phyloP scores from a whole-genome alignment of 2,888 invertebrate species.

The Pilophorus perplexus region DNA sequence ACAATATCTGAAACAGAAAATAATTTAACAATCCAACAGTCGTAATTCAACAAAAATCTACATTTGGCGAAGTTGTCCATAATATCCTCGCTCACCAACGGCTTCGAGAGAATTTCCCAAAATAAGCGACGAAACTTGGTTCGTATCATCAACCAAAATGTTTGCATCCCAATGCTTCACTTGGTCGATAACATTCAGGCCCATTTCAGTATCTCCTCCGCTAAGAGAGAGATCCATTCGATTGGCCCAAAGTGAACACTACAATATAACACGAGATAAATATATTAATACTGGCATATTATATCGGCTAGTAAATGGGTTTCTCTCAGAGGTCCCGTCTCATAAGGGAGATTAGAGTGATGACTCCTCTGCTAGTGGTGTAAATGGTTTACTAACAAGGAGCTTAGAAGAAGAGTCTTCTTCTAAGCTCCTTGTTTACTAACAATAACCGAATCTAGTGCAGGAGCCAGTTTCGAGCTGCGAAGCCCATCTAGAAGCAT shows the following conservation, averaged over 20 bases:
- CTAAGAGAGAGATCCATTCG: slow-evolving; percentile 88
- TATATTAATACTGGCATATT: background rate
- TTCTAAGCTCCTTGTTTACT: no score
- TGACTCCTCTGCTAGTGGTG: no score
- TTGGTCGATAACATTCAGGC: slow-evolving; percentile 58
- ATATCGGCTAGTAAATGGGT: no score
- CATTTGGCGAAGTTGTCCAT: background rate
- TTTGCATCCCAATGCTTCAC: slow-evolving; percentile 58
- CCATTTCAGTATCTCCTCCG: slow-evolving; percentile 63
- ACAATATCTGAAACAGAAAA: slow-evolving; percentile 64
- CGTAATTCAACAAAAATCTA: background rate
- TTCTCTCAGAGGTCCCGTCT: no score
- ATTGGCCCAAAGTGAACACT: slow-evolving; percentile 90
- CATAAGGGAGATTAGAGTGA: no score
- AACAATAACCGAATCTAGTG: no score
- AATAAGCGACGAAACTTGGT: slow-evolving; percentile 17
- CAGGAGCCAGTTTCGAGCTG: no score
- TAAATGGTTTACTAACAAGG: no score
- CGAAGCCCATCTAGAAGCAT: no score
- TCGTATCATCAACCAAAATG: slow-evolving; percentile 62
- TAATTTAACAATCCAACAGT: background rate
- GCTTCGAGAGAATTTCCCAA: background rate
- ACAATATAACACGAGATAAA: slow-evolving; percentile 48
- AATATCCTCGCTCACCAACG: slow-evolving; percentile 10
- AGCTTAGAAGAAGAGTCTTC: no score